Evolutionary conservation across 2,888 invertebrate species (phyloP).

Genomic region (Sphecodes monilicornis): DNA sequence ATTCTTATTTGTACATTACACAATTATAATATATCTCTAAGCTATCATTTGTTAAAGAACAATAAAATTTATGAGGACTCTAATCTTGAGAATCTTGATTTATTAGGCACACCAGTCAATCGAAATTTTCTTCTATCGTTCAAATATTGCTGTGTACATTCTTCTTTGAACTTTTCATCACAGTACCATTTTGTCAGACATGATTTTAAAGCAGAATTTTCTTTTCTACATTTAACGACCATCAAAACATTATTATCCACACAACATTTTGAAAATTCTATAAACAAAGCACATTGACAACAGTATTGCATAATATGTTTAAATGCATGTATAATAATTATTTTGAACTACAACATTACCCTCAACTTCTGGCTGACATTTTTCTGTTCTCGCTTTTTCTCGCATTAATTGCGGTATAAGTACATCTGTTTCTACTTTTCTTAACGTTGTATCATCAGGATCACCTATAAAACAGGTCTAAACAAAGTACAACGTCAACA

Average conservation of each 20-base stretch:
- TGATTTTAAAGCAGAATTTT: conserved; percentile 89
- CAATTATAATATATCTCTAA: neutral
- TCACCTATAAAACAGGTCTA: conserved; percentile 88
- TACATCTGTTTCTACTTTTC: conserved; percentile 95
- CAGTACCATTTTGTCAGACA: conserved; percentile 92
- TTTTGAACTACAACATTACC: conserved; percentile 81
- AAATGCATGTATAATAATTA: neutral
- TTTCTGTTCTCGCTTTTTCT: conserved; percentile 91
- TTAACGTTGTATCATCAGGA: conserved; percentile 92
- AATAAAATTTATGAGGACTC: neutral
- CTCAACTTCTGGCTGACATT: conserved; percentile 90
- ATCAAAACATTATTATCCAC: conserved; percentile 87
- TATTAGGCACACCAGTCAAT: conserved; percentile 89
- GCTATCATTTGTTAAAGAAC: neutral
- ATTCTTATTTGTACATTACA: neutral
- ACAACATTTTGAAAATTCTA: conserved; percentile 88
- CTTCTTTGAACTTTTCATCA: conserved; percentile 90
- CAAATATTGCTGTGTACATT: conserved; percentile 93
- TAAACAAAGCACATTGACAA: conserved; percentile 44
- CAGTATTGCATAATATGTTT: conserved; percentile 10
- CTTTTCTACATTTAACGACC: conserved; percentile 90
- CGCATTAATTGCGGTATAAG: conserved; percentile 95
- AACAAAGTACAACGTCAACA: conserved; percentile 17
- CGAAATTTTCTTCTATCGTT: conserved; percentile 93
- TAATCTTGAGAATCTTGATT: conserved; percentile 25